phyloP scores from a whole-genome alignment of 2,888 invertebrate species.

The Chrysolina haemoptera region DNA sequence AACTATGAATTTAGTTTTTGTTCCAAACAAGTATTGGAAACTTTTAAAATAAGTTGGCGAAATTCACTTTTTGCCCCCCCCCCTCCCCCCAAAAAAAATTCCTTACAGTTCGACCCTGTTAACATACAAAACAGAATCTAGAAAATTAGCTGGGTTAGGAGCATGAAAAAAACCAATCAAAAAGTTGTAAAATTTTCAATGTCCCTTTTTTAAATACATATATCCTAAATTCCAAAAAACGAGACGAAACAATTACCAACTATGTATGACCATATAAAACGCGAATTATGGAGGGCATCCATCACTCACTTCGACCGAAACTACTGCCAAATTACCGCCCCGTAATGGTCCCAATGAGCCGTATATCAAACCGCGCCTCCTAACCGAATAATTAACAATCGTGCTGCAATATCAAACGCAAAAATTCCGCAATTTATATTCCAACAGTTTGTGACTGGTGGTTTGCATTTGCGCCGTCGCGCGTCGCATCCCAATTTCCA shows the following conservation, averaged over 20 bases:
- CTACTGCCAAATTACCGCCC: constrained; percentile 14
- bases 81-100: too few species aligned
- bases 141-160: too few species aligned
- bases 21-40: too few species aligned
- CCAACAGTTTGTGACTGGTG: not conserved
- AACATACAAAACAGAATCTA: too few species aligned
- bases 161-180: too few species aligned
- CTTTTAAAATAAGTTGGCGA: too few species aligned
- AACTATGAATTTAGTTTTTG: too few species aligned
- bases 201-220: too few species aligned
- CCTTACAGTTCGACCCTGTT: too few species aligned
- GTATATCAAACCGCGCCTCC: constrained; percentile 3
- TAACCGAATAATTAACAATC: constrained; percentile 12
- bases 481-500: constrained; percentile 14
- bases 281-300: constrained; percentile 15
- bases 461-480: not conserved
- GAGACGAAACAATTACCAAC: not conserved
- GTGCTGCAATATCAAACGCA: constrained; percentile 9
- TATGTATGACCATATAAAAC: not conserved
- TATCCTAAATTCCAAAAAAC: not conserved
- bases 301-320: constrained; percentile 1
- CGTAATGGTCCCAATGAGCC: not conserved
- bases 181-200: too few species aligned
- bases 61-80: too few species aligned
- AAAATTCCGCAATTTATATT: constrained; percentile 10